Base-by-base conservation (phyloP, 1,140 invertebrate genomes). In the Danaus melanippus region DNA sequence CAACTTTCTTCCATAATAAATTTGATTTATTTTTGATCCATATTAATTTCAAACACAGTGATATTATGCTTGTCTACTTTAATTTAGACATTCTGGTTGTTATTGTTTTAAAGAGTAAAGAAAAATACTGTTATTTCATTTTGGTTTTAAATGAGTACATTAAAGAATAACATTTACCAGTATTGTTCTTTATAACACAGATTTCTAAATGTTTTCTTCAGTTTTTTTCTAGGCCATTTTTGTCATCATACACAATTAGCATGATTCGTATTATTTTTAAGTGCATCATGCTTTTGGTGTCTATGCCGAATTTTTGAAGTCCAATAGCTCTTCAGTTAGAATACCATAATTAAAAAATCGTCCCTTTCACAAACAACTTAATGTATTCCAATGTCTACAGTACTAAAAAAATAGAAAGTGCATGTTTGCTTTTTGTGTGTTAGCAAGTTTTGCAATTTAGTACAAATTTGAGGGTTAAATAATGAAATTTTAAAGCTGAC, bases 201-300 rank as follows among this genome's bases (percentile, higher is more conserved):
- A 58, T 60, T 60, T 58, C 50, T 71, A 50, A 68, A 58, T 66
- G 63, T 76, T 32, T 58, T 69, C 50, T 60, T 63, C 60, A 67
- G 59, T 69, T 68, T 67, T 47, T 74, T 54, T 67, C 21, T 66
- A 67, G 64, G 61, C 63, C 55, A 62, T 56, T 73, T 76, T 74
- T 70, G 56, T 67, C 64, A 67, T 70, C 69, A 69, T 72, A 72
- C 76, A 84, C 78, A 74, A 67, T 69, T 55, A 79, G 82, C 81
- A 86, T 86, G 82, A 84, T 72, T 76, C 65, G 74, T 79, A 76
- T 79, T 67, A 74, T 74, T 76, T 82, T 64, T 67, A 79, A 71
- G 73, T 83, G 84, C 81, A 81, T 84, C 81, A 86, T 86, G 84
- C 82, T 86, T 86, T 85, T 84, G 82, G 77, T 86, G 84, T 86